These are phyloP conservation scores for Eurytoma adleriae DNA, from an alignment of 2,888 invertebrate genomes.

Conservation along the genomic window DNA sequence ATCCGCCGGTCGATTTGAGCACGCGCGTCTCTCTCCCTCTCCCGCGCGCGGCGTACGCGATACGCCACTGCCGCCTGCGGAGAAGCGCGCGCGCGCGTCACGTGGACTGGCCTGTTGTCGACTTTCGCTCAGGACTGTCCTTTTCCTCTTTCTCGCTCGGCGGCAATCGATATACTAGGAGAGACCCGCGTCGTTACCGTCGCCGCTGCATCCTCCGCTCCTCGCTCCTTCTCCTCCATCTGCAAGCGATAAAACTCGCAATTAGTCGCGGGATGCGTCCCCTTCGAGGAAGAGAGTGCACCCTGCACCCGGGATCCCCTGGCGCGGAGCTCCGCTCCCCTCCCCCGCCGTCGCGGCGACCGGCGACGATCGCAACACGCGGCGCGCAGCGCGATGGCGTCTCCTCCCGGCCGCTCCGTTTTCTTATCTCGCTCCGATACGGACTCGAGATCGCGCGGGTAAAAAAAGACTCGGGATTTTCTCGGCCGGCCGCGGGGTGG, in stretches of 20 bases:
- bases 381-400: not conserved
- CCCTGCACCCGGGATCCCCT: too few species aligned
- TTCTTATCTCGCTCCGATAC: too few species aligned
- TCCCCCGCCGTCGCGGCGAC: not conserved
- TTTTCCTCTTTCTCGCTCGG: conserved; percentile 26
- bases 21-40: conserved; percentile 31
- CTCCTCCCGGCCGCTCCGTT: not conserved
- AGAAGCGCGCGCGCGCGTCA: conserved; percentile 57
- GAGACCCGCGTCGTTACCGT: not conserved
- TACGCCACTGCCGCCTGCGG: conserved; percentile 11
- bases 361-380: not conserved
- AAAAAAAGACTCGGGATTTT: too few species aligned
- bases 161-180: conserved; percentile 22
- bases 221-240: conserved; percentile 1
- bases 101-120: conserved; percentile 61
- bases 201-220: not conserved
- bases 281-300: too few species aligned
- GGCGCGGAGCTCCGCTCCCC: too few species aligned
- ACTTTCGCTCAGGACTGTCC: conserved; percentile 31
- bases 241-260: too few species aligned
- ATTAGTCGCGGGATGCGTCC: too few species aligned
- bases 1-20: conserved; percentile 56
- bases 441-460: not conserved
- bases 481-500: not conserved
- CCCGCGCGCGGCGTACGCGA: not conserved